phyloP scores from a whole-genome alignment of 2,888 invertebrate genomes.

The Acrobasis consociella region DNA sequence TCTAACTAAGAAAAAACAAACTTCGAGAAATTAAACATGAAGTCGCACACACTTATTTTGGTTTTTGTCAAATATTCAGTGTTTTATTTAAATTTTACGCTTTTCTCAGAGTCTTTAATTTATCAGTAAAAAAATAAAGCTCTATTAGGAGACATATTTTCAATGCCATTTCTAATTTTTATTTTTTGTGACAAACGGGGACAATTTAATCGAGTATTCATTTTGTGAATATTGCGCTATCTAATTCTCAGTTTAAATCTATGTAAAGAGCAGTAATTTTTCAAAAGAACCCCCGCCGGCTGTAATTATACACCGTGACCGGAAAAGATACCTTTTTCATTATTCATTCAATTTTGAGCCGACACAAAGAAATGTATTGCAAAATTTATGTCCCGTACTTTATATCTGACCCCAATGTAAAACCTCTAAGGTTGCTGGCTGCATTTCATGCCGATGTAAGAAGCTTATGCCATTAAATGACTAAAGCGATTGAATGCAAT shows the following conservation, averaged over 20 bases:
- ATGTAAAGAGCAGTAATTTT: constrained; percentile 12
- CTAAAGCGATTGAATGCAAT: neutral
- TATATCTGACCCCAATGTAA: constrained; percentile 1
- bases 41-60: too few relatives aligned
- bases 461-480: constrained; percentile 7
- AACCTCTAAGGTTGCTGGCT: neutral
- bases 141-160: too few relatives aligned
- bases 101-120: too few relatives aligned
- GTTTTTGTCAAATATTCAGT: too few relatives aligned
- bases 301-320: constrained; percentile 11
- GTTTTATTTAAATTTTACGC: too few relatives aligned
- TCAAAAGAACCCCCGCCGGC: constrained; percentile 16
- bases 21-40: too few relatives aligned
- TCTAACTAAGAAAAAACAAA: too few relatives aligned
- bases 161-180: too few relatives aligned
- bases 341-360: constrained; percentile 16
- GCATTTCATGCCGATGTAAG: neutral
- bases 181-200: too few relatives aligned
- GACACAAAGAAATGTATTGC: constrained; percentile 12
- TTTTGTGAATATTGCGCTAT: neutral
- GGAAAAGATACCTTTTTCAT: constrained; percentile 10
- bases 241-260: neutral
- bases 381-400: constrained; percentile 8
- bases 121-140: too few relatives aligned
- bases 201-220: neutral